Base-by-base conservation (phyloP, 2,888 invertebrate species). In the Chouioia cunea region DNA sequence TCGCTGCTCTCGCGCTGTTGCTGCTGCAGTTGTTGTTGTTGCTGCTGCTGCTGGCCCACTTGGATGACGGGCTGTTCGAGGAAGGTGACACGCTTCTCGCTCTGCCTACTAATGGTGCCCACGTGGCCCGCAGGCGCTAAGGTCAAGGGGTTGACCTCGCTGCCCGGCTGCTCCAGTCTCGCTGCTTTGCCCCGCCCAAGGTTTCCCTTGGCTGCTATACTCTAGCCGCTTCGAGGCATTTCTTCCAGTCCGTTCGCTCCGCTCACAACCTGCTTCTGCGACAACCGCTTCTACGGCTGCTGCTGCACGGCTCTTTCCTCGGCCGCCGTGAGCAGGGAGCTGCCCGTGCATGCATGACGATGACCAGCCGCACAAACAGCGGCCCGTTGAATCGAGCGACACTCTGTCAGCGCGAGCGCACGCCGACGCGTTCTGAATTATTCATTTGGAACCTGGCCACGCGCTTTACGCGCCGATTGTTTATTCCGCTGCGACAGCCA, bases 381-480 rank as follows among this genome's bases (percentile, higher is more conserved):
- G 44, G 23, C 22, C 46, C 46, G 15, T 4, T 58, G n/a, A 58
- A 22, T 58, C 20, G 58, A 20, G 46, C 36, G 48, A 10, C 22
- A 4, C 23, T 23, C 46, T 22, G 56, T 65, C 57, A 65, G 47
- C 43, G 20, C 50, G 18, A 14, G 43, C 36, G 2, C 12, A 10
- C 14, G 18, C 43, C 12, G n/a, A n/a, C 6, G 20, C 22, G 15
- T 20, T 18, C 46, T 60, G 59, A 56, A 50, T 62, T 62, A 23
- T 50, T 53, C 68, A 68, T 68, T 60, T 53, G 16, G 58, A 15
- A 0, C 18, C 2, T 70, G 66, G 67, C 70, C 66, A 58, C 62
- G 73, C 68, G 75, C 71, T 76, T 74, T 71, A 71, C 72, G 74
- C 71, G 71, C 70, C 70, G 74, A 75, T 76, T 72, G 74, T 76